phyloP scores from a whole-genome alignment of 2,888 invertebrate species.

The Prenolepis imparis region DNA sequence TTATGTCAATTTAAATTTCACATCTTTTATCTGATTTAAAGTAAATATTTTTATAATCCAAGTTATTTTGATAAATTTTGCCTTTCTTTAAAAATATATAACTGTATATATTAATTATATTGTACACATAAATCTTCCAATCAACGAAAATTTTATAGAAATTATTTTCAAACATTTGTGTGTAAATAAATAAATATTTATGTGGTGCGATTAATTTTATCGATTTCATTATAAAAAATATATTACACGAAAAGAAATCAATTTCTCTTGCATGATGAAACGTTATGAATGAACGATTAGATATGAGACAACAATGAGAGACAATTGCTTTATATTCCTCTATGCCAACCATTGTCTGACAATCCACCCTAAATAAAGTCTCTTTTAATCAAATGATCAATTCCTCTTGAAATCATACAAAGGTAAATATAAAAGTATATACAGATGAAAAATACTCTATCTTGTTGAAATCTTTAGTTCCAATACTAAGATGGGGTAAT shows the following conservation, averaged over 20 bases:
- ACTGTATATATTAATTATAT: neutral
- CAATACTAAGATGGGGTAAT: no score
- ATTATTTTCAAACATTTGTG: neutral
- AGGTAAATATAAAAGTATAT: neutral
- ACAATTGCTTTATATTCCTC: neutral
- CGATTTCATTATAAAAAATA: neutral
- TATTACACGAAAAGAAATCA: neutral
- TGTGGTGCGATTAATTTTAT: neutral
- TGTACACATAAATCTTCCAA: neutral
- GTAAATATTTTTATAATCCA: neutral
- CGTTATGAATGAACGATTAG: slow-evolving; percentile 18
- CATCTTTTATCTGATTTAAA: neutral
- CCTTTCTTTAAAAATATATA: neutral
- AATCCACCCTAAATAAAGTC: neutral
- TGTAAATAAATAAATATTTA: neutral
- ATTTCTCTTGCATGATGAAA: slow-evolving; percentile 13
- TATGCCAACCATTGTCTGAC: neutral
- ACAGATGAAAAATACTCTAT: neutral
- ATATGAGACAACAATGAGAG: neutral
- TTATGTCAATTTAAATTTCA: neutral
- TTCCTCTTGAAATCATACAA: neutral
- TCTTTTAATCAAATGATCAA: neutral
- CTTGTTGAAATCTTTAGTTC: neutral
- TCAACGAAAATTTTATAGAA: slow-evolving; percentile 2
- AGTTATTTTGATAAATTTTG: neutral